Evolutionary conservation across 2,113 vertebrate genomes (phyloP).

Genomic region (Channa maculata): DNA sequence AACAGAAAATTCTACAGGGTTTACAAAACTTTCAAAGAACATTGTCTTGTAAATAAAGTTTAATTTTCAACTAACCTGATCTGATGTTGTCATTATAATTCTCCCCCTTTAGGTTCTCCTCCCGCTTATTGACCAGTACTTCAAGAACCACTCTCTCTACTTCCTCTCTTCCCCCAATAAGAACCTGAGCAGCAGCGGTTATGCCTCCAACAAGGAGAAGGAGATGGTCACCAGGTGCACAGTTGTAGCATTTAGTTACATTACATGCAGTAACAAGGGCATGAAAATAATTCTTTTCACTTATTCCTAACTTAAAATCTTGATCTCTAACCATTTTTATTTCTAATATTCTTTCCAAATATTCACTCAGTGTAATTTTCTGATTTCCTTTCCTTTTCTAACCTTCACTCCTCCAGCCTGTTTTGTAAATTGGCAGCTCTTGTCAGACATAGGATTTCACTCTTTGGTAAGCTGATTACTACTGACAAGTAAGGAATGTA

Average conservation of each 20-base stretch:
- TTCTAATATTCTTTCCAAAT: constrained; percentile 17
- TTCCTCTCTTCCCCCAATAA: constrained; percentile 96
- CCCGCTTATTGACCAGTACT: constrained; percentile 97
- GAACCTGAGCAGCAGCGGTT: constrained; percentile 95
- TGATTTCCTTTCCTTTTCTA: constrained; percentile 71
- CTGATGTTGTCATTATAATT: not conserved
- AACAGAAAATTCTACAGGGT: too few relatives aligned
- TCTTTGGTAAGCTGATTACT: constrained; percentile 91
- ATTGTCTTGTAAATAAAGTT: too few relatives aligned
- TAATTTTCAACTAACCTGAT: not conserved
- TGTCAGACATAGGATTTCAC: constrained; percentile 99
- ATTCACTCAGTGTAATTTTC: constrained; percentile 33
- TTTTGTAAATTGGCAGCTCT: constrained; percentile 99
- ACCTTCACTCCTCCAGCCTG: constrained; percentile 86
- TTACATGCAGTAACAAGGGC: not conserved
- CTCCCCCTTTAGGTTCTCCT: constrained; percentile 90
- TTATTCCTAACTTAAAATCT: not conserved
- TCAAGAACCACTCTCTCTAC: constrained; percentile 97
- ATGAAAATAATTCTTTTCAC: not conserved
- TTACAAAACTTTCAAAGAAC: too few relatives aligned
- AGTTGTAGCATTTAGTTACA: not conserved
- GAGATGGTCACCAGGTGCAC: constrained; percentile 98
- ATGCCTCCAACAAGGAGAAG: constrained; percentile 98
- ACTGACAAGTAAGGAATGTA: constrained; percentile 15
- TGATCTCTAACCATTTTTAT: constrained; percentile 2